A percentile compares a stretch with the other conserved stretches of the same genome.
These are phyloP conservation scores for Drosophila yooni DNA, from an alignment of 2,888 invertebrate species.

Conservation along the genomic window DNA sequence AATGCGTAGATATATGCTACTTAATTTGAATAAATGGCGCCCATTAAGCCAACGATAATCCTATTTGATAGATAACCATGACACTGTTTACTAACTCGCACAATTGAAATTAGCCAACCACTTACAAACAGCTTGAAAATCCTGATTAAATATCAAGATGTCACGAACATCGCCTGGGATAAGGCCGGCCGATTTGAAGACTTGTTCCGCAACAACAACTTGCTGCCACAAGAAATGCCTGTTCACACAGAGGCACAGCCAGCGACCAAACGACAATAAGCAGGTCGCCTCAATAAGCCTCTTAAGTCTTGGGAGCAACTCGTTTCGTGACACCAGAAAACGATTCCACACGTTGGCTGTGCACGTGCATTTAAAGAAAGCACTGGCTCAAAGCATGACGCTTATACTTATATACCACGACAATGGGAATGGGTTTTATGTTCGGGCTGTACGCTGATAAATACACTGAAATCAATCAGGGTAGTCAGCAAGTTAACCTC, in stretches of 20 bases:
- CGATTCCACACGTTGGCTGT: conserved; percentile 22
- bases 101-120: background rate
- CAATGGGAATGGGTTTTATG: conserved; percentile 7
- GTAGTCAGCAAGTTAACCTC: conserved; percentile 45
- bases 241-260: conserved; percentile 25
- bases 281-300: conserved; percentile 59
- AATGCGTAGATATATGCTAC: background rate
- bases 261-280: conserved; percentile 8
- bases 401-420: background rate
- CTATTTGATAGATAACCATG: background rate
- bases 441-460: conserved; percentile 36
- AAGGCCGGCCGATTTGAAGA: conserved; percentile 23
- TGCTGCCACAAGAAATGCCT: conserved; percentile 6
- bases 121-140: background rate
- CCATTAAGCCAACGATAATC: background rate
- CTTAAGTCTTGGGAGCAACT: conserved; percentile 36
- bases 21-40: background rate
- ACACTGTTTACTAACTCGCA: background rate
- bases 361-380: conserved; percentile 30
- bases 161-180: conserved; percentile 11
- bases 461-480: conserved; percentile 68
- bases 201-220: background rate
- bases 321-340: conserved; percentile 45
- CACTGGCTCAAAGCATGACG: conserved; percentile 13
- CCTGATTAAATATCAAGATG: conserved; percentile 17